A percentile compares a stretch with the other conserved stretches of the same genome.
These are phyloP conservation scores for Dryobotodes eremita DNA, from an alignment of 2,888 invertebrate species.

Conservation along the genomic window DNA sequence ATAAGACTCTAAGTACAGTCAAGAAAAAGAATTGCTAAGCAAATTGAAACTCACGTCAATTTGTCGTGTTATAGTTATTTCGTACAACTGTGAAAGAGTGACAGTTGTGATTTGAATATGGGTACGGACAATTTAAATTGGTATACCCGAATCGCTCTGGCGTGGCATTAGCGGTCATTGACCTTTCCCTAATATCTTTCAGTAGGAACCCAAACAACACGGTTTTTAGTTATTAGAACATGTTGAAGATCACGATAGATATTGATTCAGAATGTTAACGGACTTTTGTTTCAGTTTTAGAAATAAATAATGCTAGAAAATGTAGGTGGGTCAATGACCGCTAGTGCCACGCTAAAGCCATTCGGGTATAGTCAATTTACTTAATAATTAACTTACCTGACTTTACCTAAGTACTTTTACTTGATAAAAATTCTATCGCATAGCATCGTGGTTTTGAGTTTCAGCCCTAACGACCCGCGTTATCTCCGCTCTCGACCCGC, in stretches of 20 bases:
- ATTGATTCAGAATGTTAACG: not conserved
- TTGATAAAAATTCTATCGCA: not conserved
- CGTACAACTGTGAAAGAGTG: not conserved
- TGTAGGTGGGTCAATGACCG: too few relatives aligned
- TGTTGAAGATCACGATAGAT: not conserved
- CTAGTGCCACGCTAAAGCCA: too few relatives aligned
- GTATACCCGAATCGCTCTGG: not conserved
- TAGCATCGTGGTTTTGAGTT: slow-evolving; percentile 7
- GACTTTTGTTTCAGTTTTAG: too few relatives aligned
- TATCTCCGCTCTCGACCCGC: not conserved
- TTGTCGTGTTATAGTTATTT: not conserved
- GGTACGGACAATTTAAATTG: not conserved
- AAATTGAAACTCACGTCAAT: not conserved
- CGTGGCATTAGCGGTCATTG: not conserved
- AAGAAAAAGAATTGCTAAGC: not conserved
- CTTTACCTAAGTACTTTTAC: not conserved
- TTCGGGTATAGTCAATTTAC: too few relatives aligned
- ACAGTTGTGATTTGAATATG: not conserved
- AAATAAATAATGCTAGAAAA: too few relatives aligned
- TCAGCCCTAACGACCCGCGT: not conserved
- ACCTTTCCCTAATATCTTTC: not conserved
- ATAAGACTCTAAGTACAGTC: not conserved
- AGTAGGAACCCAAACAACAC: not conserved
- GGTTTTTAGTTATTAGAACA: not conserved
- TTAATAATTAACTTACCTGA: not conserved